Conservation (phyloP, 2,113 vertebrate species). For the Dendropsophus ebraccatus region DNA sequence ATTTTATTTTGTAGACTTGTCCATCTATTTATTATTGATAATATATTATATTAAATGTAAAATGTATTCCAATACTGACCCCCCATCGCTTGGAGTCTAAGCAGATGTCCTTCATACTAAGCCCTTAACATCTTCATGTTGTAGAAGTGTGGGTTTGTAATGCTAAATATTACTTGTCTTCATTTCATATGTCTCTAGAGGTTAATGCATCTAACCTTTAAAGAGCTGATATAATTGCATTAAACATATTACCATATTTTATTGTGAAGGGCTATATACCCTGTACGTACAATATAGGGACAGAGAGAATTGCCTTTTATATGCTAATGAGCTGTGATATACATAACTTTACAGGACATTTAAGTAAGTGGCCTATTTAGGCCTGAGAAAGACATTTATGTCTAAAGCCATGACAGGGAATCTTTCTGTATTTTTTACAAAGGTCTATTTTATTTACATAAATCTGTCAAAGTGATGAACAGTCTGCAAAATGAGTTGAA, state of each 20-base stretch:
- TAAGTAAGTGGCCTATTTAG: conserved; percentile 37
- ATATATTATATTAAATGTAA: neutral
- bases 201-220: conserved; percentile 45
- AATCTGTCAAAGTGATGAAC: conserved; percentile 61
- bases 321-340: conserved; percentile 51
- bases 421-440: conserved; percentile 50
- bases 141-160: neutral
- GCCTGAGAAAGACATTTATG: conserved; percentile 50
- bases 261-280: conserved; percentile 38
- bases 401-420: conserved; percentile 6
- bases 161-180: neutral
- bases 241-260: conserved; percentile 46
- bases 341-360: conserved; percentile 46
- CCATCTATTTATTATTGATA: neutral
- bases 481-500: conserved; percentile 53
- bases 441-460: conserved; percentile 55
- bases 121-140: conserved; percentile 6
- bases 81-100: neutral
- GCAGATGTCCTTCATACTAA: neutral
- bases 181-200: conserved; percentile 13
- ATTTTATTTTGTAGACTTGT: neutral
- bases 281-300: conserved; percentile 24
- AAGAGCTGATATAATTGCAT: conserved; percentile 41
- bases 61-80: neutral
- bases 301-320: conserved; percentile 40